These are phyloP conservation scores for Papilio xuthus DNA, from an alignment of 1,140 invertebrate species.

Conservation along the genomic window DNA sequence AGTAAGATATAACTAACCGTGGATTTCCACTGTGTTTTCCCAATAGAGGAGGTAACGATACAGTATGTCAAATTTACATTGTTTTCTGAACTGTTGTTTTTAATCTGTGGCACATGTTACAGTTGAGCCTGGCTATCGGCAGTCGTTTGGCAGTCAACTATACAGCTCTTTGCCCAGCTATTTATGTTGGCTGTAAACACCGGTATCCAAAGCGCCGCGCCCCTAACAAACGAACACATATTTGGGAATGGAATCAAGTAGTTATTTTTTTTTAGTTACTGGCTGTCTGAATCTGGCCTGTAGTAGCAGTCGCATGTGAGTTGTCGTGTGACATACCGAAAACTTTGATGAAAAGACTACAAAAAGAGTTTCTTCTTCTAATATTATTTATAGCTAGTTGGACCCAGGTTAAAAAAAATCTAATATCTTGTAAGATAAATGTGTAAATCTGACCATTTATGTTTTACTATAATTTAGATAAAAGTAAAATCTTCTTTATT, in stretches of 20 bases:
- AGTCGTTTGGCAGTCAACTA: constrained; percentile 45
- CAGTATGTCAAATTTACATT: too few relatives aligned
- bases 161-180: constrained; percentile 42
- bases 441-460: neutral
- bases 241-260: neutral
- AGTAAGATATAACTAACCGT: too few relatives aligned
- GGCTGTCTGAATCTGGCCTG: too few relatives aligned
- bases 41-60: neutral
- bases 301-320: too few relatives aligned
- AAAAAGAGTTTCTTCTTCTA: too few relatives aligned
- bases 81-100: neutral
- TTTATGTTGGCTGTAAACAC: constrained; percentile 48
- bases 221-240: neutral
- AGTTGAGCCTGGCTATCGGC: neutral
- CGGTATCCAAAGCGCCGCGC: constrained; percentile 18
- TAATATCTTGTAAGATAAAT: neutral
- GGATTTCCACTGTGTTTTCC: too few relatives aligned
- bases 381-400: too few relatives aligned
- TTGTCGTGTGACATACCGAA: too few relatives aligned
- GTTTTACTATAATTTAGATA: neutral
- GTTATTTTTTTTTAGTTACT: too few relatives aligned
- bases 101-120: neutral
- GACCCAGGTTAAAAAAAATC: too few relatives aligned
- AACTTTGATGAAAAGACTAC: too few relatives aligned
- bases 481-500: neutral